Percentiles rank a stretch among this genome's conserved stretches.
phyloP scores from a whole-genome alignment of 2,113 vertebrate species.

The Zapornia atra region DNA sequence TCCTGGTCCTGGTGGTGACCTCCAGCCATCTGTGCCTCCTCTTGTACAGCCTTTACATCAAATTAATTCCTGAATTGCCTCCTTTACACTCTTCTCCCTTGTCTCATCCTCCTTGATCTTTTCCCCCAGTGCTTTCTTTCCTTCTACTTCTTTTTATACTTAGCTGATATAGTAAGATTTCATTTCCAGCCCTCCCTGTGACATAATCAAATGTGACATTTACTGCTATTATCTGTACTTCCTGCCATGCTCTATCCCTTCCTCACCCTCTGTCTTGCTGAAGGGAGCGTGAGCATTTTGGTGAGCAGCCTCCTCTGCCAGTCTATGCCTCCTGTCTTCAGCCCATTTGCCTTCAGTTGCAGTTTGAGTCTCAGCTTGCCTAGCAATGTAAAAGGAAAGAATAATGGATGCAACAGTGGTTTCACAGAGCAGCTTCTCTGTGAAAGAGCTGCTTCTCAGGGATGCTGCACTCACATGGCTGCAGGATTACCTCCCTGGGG shows the following conservation, averaged over 20 bases:
- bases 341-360: not conserved
- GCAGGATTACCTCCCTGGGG: not conserved
- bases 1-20: not conserved
- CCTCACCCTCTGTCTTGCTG: not conserved
- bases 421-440: not conserved
- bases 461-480: not conserved
- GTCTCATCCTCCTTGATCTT: not conserved
- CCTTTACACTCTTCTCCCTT: not conserved
- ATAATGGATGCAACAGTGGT: not conserved
- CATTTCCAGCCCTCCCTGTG: not conserved
- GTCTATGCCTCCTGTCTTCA: not conserved
- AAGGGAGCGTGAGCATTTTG: not conserved
- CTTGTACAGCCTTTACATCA: not conserved
- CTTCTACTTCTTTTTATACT: not conserved
- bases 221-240: not conserved
- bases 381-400: not conserved
- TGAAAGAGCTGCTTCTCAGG: not conserved
- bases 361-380: not conserved
- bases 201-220: constrained; percentile 1
- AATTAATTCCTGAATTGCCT: not conserved
- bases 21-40: not conserved
- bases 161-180: not conserved
- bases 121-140: not conserved
- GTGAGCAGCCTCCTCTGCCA: not conserved
- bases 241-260: not conserved